phyloP scores from a whole-genome alignment of 92 coral and sea anemone genomes.

The Epizoanthus stellaris region DNA sequence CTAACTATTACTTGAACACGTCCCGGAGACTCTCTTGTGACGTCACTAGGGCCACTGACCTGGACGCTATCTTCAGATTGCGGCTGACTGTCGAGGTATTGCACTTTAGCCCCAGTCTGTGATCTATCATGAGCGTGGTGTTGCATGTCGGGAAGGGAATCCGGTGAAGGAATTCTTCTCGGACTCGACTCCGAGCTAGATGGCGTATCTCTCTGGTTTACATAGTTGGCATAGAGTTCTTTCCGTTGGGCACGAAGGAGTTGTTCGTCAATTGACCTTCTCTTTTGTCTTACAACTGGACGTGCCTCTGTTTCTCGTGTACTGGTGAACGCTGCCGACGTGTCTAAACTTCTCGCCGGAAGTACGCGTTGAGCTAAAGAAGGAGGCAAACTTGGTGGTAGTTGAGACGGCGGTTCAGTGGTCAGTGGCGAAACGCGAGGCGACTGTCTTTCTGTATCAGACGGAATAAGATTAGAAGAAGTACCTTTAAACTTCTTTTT shows the following conservation, averaged over 20 bases:
- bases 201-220: neutral
- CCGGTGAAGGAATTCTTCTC: neutral
- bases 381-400: slow-evolving; percentile 66
- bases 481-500: slow-evolving; percentile 67
- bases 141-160: slow-evolving; percentile 6
- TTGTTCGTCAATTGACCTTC: slow-evolving; percentile 43
- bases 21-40: neutral
- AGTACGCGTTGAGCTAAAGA: slow-evolving; percentile 48
- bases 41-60: neutral
- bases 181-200: neutral
- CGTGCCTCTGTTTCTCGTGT: neutral
- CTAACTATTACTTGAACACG: slow-evolving; percentile 17
- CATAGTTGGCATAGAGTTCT: neutral
- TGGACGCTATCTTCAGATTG: neutral
- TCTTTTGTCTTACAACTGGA: slow-evolving; percentile 3
- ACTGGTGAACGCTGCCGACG: neutral
- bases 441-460: slow-evolving; percentile 8
- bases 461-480: neutral
- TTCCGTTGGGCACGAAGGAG: slow-evolving; percentile 32
- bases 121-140: neutral
- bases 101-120: too few relatives aligned
- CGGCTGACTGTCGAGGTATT: too few relatives aligned
- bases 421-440: slow-evolving; percentile 21
- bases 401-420: slow-evolving; percentile 40
- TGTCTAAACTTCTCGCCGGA: slow-evolving; percentile 45